Conservation (phyloP, 2,797 vertebrate genomes). For the Acropternis orthonyx region DNA sequence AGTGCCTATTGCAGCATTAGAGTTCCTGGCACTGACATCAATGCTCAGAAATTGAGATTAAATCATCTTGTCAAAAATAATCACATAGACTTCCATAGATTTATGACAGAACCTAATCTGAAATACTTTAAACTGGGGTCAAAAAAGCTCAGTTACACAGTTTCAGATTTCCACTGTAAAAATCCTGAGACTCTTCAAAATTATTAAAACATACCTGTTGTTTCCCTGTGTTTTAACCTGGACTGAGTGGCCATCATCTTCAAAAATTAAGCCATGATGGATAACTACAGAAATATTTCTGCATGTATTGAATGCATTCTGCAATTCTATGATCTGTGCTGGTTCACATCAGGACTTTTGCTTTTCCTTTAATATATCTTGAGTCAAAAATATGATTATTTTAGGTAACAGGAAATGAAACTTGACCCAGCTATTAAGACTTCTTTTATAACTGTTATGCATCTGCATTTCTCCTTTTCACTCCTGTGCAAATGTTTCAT, state of each 20-base stretch:
- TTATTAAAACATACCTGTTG: background rate
- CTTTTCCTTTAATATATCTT: background rate
- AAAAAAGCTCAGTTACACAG: rapidly evolving
- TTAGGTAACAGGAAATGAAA: background rate
- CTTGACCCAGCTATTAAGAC: background rate
- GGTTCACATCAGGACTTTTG: background rate
- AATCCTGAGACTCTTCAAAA: background rate
- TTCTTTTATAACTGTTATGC: background rate
- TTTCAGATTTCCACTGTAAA: background rate
- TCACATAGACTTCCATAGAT: background rate
- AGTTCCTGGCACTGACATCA: background rate
- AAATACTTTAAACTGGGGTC: background rate
- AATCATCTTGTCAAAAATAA: background rate
- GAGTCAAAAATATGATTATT: background rate
- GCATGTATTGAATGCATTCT: background rate
- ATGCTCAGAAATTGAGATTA: background rate
- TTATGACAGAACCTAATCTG: background rate
- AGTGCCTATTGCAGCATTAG: background rate
- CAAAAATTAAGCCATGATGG: background rate
- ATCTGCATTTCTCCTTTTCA: background rate
- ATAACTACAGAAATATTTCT: background rate
- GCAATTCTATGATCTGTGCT: background rate
- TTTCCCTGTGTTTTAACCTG: background rate
- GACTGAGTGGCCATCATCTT: background rate
- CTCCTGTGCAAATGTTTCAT: background rate